Evolutionary conservation across 2,113 vertebrate species (phyloP), one percentile per base, ranked within the genome.

Genomic region (Antigone vipio): DNA sequence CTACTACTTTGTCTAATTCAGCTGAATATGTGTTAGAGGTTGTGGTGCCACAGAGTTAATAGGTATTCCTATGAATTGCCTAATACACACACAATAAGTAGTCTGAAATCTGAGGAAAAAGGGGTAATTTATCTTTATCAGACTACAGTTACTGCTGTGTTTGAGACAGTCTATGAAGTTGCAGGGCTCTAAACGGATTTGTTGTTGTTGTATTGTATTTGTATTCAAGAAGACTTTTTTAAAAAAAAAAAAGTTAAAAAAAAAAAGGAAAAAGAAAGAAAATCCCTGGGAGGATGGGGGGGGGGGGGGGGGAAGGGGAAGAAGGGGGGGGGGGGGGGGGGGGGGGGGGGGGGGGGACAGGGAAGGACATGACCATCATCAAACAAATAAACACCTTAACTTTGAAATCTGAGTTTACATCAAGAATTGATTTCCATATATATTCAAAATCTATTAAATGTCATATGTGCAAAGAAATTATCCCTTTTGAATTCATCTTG

Each of bases 71-170:
- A 35, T n/a, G 47, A 78, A 30, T 32, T 68, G 4, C 34, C 17
- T 91, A 84, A 81, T 72, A 49, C 42, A 73, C 67, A 35, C n/a
- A 74, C 9, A 82, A 4, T 80, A 89, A 87, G 34, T 56, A 82
- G 45, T 47, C 49, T 62, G 58, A 95, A 95, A 27, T 68, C 22
- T 81, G 58, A 88, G 58, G 24, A 44, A 88, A 95, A 64, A 55
- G 21, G 13, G 20, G 75, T 90, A 77, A 96, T 97, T 93, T 97
- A 55, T 96, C 88, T 97, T 95, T 91, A 96, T 97, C 82, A 96
- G 66, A 69, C 50, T 76, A 66, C n/a, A 71, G 50, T 87, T 95
- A 73, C 68, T 89, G 77, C 60, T 92, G 42, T 71, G 52, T 84
- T 95, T 92, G 55, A 91, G 66, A 52, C n/a, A 74, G 24, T 67